Conservation (phyloP, 2,113 vertebrate species). For the Labeo catla region DNA sequence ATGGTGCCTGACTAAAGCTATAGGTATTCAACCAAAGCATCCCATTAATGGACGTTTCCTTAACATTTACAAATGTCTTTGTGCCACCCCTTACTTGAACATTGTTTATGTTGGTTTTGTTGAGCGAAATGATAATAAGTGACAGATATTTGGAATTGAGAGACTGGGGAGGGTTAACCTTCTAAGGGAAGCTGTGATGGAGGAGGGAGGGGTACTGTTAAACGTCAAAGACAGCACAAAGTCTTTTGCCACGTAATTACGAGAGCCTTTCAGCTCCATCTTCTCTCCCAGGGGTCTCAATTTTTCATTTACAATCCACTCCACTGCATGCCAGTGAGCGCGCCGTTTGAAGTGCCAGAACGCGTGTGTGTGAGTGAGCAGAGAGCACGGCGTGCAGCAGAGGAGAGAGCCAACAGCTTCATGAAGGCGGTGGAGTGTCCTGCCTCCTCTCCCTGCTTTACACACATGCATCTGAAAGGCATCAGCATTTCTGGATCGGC, state of each 20-base stretch:
- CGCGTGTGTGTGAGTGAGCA: slow-evolving; percentile 40
- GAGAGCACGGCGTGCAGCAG: slow-evolving; percentile 28
- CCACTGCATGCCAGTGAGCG: slow-evolving; percentile 74
- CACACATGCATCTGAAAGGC: slow-evolving; percentile 83
- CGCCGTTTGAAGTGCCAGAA: slow-evolving; percentile 79
- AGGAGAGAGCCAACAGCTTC: slow-evolving; percentile 48
- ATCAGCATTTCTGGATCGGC: slow-evolving; percentile 75
- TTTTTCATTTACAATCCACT: slow-evolving; percentile 75
- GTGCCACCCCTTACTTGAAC: neutral
- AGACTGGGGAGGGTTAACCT: slow-evolving; percentile 59
- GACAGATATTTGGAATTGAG: neutral
- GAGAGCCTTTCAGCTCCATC: slow-evolving; percentile 78
- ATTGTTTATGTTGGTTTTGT: neutral
- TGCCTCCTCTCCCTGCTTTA: slow-evolving; percentile 67
- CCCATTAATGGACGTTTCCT: neutral
- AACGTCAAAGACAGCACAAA: slow-evolving; percentile 84
- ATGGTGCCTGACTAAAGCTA: neutral
- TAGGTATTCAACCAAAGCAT: neutral
- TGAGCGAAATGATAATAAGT: neutral
- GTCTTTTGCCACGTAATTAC: slow-evolving; percentile 85
- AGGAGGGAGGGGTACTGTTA: slow-evolving; percentile 75
- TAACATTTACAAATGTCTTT: neutral
- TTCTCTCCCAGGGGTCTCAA: slow-evolving; percentile 77
- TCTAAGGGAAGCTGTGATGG: slow-evolving; percentile 61
- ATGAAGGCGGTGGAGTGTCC: slow-evolving; percentile 66